Evolutionary conservation across 2,113 vertebrate genomes (phyloP).

Genomic region (Pteronura brasiliensis): DNA sequence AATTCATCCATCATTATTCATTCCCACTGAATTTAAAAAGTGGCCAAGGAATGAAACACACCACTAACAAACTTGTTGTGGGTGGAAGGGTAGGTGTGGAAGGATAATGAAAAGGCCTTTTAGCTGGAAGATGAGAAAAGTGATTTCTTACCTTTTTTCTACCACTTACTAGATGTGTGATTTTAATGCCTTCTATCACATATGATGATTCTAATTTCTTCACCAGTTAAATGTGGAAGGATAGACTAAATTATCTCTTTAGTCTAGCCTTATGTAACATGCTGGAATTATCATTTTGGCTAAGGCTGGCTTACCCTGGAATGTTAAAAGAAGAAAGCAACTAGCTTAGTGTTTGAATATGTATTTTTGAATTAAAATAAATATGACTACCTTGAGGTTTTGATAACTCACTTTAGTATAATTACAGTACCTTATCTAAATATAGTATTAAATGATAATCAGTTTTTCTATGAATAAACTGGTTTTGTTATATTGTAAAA

Average conservation of each 20-base stretch:
- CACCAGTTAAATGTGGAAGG: not conserved
- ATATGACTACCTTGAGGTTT: not conserved
- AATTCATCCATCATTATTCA: constrained; percentile 36
- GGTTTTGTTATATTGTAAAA: not conserved
- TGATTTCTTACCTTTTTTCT: not conserved
- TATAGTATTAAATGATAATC: not conserved
- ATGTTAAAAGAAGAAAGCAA: not conserved
- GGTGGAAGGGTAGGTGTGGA: not conserved
- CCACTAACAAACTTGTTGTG: not conserved
- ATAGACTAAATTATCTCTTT: not conserved
- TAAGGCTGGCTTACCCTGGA: not conserved
- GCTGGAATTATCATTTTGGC: not conserved
- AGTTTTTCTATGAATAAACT: not conserved
- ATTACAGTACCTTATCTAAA: not conserved
- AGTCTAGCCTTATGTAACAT: not conserved
- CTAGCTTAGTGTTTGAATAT: not conserved
- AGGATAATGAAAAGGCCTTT: constrained; percentile 11
- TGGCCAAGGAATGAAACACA: not conserved
- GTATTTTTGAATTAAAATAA: not conserved
- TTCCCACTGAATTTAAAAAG: constrained; percentile 23
- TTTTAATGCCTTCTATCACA: not conserved
- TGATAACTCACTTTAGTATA: not conserved
- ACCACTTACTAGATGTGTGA: not conserved
- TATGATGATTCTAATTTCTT: not conserved
- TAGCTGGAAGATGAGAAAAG: not conserved